These are phyloP conservation scores for Sinocyclocheilus maitianheensis DNA, from an alignment of 2,113 vertebrate species.

Conservation along the genomic window DNA sequence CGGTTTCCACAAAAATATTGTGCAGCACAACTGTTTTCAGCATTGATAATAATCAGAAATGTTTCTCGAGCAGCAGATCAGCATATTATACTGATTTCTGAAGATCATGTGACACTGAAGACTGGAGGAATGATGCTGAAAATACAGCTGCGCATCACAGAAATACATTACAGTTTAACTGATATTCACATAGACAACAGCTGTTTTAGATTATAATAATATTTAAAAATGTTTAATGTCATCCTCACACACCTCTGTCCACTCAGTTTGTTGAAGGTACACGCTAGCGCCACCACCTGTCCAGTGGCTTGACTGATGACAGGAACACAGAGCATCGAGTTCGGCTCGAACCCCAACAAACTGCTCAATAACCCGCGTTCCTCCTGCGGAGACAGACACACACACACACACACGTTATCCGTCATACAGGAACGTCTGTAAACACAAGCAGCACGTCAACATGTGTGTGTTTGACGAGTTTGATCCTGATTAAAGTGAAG, in stretches of 20 bases:
- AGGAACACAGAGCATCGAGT: constrained; percentile 91
- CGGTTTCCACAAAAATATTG: too few relatives aligned
- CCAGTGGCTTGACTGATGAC: constrained; percentile 87
- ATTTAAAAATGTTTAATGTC: not conserved
- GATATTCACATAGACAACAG: not conserved
- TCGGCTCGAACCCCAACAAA: constrained; percentile 86
- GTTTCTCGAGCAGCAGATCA: too few relatives aligned
- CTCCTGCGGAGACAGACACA: constrained; percentile 72
- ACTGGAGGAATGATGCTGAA: too few relatives aligned
- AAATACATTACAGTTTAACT: not conserved
- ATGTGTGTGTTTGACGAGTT: not conserved
- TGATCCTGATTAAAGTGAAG: not conserved
- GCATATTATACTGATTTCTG: too few relatives aligned
- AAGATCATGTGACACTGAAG: too few relatives aligned
- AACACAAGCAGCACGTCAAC: too few relatives aligned
- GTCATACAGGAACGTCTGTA: not conserved
- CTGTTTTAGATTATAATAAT: not conserved
- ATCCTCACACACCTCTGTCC: constrained; percentile 75
- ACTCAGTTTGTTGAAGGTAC: constrained; percentile 89
- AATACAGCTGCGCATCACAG: too few relatives aligned
- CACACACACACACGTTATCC: too few relatives aligned
- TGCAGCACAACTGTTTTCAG: too few relatives aligned
- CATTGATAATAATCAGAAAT: too few relatives aligned
- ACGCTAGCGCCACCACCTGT: constrained; percentile 92
- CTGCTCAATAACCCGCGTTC: constrained; percentile 86